phyloP scores from a whole-genome alignment of 1,140 invertebrate species.

The Neuroterus valhalla region DNA sequence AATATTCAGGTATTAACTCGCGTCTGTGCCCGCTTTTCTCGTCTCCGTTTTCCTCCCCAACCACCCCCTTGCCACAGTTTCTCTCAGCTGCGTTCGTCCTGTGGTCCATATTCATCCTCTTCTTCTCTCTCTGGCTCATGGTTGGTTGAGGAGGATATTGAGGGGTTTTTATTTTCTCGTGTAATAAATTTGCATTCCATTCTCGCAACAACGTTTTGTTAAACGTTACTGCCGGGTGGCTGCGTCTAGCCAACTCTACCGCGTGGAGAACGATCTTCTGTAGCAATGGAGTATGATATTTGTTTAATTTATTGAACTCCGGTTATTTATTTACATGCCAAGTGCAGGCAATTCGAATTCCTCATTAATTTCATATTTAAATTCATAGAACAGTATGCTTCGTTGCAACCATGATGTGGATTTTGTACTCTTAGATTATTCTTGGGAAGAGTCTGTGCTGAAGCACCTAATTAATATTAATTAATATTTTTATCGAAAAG shows the following conservation, averaged over 20 bases:
- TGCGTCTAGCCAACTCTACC: constrained; percentile 26
- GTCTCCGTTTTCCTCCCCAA: not conserved
- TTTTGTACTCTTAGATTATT: too few species aligned
- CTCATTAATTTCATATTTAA: too few species aligned
- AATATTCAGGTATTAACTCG: constrained; percentile 64
- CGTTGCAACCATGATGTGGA: too few species aligned
- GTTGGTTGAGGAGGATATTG: constrained; percentile 35
- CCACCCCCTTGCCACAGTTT: constrained; percentile 25
- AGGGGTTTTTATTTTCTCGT: constrained; percentile 34
- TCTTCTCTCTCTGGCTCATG: constrained; percentile 42
- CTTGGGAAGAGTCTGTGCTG: too few species aligned
- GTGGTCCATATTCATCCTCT: constrained; percentile 15
- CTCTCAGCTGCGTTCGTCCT: constrained; percentile 37
- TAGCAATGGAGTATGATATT: constrained; percentile 2
- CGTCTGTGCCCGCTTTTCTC: constrained; percentile 26
- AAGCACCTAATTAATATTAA: too few species aligned
- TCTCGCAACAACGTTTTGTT: constrained; percentile 57
- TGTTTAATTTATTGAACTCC: not conserved
- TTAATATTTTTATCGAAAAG: too few species aligned
- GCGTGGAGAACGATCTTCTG: constrained; percentile 20
- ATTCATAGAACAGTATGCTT: too few species aligned
- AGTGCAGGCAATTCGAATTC: not conserved
- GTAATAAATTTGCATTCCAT: constrained; percentile 65
- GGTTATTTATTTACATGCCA: constrained; percentile 2
- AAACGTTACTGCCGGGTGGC: constrained; percentile 53